These are phyloP conservation scores for Brachycybe producta DNA, from an alignment of 2,888 invertebrate species.

Conservation along the genomic window DNA sequence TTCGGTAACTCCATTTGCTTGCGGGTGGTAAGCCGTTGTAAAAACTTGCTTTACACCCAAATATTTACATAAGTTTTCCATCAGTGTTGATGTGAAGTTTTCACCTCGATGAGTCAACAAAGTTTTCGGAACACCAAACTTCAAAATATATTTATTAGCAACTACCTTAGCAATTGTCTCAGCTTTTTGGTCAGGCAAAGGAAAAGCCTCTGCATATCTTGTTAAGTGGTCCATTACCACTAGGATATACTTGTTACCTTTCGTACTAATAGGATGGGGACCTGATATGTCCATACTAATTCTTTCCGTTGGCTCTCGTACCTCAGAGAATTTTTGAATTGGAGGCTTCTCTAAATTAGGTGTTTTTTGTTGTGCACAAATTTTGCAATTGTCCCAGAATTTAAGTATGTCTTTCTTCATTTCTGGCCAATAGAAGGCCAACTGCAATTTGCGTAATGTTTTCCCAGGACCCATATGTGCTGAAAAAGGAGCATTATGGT, in stretches of 20 bases:
- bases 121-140: conserved; percentile 22
- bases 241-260: conserved; percentile 22
- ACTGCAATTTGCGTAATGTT: conserved; percentile 13
- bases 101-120: conserved; percentile 25
- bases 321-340: conserved; percentile 16
- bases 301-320: conserved; percentile 22
- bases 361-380: conserved; percentile 19
- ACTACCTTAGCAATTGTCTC: conserved; percentile 26
- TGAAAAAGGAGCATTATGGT: conserved; percentile 9
- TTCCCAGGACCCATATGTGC: conserved; percentile 22
- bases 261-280: conserved; percentile 20
- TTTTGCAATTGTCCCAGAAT: conserved; percentile 15
- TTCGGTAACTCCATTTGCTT: conserved; percentile 25
- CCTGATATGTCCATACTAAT: conserved; percentile 23
- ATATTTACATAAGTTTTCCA: conserved; percentile 18
- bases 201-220: conserved; percentile 23
- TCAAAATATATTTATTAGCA: conserved; percentile 20
- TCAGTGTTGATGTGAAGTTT: conserved; percentile 20
- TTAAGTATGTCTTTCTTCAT: conserved; percentile 16
- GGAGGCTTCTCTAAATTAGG: not conserved
- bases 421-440: conserved; percentile 20
- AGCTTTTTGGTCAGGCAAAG: no score
- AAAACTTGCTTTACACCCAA: conserved; percentile 18
- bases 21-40: conserved; percentile 20
- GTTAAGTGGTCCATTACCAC: conserved; percentile 21